These are phyloP conservation scores for Dynastes hyllus DNA, from an alignment of 2,888 invertebrate species.

Conservation along the genomic window DNA sequence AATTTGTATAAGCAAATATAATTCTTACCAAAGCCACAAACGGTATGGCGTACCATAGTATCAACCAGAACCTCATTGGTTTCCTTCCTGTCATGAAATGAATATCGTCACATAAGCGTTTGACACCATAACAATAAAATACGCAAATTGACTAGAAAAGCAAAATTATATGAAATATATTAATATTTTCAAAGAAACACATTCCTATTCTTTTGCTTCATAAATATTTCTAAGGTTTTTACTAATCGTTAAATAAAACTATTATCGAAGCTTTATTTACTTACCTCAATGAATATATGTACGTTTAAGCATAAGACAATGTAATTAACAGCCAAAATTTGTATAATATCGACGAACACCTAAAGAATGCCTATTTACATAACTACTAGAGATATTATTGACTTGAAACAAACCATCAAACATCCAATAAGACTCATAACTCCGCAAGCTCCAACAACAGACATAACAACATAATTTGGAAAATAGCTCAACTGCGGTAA, in stretches of 20 bases:
- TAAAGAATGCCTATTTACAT: conserved; percentile 27
- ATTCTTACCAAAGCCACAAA: conserved; percentile 55
- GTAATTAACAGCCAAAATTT: conserved; percentile 50
- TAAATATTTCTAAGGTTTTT: too few relatives aligned
- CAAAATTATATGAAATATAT: neutral
- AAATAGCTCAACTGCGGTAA: conserved; percentile 57
- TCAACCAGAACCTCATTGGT: conserved; percentile 56
- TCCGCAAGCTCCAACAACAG: conserved; percentile 46
- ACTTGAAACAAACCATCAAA: conserved; percentile 34
- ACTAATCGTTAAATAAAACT: too few relatives aligned
- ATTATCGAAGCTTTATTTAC: neutral
- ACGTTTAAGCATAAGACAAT: conserved; percentile 46
- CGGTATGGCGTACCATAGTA: conserved; percentile 58
- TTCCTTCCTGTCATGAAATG: conserved; percentile 57
- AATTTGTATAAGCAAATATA: neutral
- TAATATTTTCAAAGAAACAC: too few relatives aligned
- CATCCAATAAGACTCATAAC: conserved; percentile 48
- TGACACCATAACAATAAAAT: conserved; percentile 59
- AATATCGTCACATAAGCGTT: conserved; percentile 60
- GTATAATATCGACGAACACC: conserved; percentile 47
- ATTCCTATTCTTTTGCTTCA: too few relatives aligned
- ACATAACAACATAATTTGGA: conserved; percentile 55
- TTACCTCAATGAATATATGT: conserved; percentile 50
- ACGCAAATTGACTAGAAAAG: conserved; percentile 50
- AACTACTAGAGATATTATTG: neutral